Evolutionary conservation across 2,888 invertebrate genomes (phyloP).

Genomic region (Villa cingulata): DNA sequence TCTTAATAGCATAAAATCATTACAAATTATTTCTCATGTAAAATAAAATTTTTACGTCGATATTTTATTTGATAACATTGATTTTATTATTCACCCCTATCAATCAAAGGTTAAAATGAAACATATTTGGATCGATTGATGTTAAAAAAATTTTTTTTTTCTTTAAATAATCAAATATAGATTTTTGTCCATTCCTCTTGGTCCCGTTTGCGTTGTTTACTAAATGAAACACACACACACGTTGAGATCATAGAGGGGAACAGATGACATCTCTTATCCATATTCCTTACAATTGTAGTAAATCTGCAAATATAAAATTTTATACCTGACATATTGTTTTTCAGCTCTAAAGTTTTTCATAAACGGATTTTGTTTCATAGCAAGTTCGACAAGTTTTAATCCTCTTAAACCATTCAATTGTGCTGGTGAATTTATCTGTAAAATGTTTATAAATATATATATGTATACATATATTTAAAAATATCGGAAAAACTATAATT

Average conservation of each 20-base stretch:
- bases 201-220: neutral
- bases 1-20: too few relatives aligned
- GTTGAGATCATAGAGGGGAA: neutral
- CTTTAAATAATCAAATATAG: too few relatives aligned
- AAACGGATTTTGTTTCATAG: conserved; percentile 60
- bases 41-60: too few relatives aligned
- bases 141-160: too few relatives aligned
- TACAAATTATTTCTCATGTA: too few relatives aligned
- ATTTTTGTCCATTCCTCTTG: neutral
- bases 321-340: conserved; percentile 72
- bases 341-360: conserved; percentile 65
- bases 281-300: conserved; percentile 1
- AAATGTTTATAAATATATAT: conserved; percentile 17
- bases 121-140: too few relatives aligned
- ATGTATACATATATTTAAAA: too few relatives aligned
- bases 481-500: neutral
- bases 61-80: too few relatives aligned
- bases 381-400: conserved; percentile 59
- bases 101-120: too few relatives aligned
- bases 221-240: neutral
- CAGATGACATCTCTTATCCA: neutral
- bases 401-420: conserved; percentile 54
- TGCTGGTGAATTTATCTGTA: conserved; percentile 51
- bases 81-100: too few relatives aligned
- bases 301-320: conserved; percentile 14